phyloP scores from a whole-genome alignment of 2,797 vertebrate genomes.

The Otolemur crassicaudatus region DNA sequence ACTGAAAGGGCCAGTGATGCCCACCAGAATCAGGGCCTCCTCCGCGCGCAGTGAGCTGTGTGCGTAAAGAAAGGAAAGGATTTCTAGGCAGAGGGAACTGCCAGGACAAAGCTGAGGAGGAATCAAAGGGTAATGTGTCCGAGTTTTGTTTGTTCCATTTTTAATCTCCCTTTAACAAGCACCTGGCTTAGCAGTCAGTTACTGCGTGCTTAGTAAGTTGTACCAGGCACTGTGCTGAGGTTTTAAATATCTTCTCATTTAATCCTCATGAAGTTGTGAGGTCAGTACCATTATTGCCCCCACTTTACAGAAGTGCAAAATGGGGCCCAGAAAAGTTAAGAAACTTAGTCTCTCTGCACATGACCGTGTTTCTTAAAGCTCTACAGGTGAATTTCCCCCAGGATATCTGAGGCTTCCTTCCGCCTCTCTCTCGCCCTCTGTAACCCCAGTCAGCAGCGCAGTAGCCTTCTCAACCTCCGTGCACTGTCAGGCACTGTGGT shows the following conservation, averaged over 20 bases:
- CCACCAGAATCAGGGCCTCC: background rate
- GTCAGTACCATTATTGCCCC: background rate
- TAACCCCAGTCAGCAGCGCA: background rate
- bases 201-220: accelerated
- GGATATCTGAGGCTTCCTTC: background rate
- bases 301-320: background rate
- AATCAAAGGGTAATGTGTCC: background rate
- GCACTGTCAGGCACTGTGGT: background rate
- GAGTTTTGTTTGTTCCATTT: background rate
- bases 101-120: background rate
- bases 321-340: background rate
- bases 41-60: no score
- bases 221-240: background rate
- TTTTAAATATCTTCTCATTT: background rate
- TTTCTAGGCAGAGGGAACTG: background rate
- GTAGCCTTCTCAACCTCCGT: background rate
- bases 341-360: background rate
- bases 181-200: background rate
- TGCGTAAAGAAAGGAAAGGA: background rate
- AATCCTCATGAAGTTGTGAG: background rate
- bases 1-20: background rate
- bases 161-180: background rate
- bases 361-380: background rate
- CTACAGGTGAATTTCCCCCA: background rate
- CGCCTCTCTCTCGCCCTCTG: accelerated